Evolutionary conservation across 1,140 invertebrate species (phyloP), one percentile per base, ranked within the genome.

Genomic region (Euborellia annulipes): DNA sequence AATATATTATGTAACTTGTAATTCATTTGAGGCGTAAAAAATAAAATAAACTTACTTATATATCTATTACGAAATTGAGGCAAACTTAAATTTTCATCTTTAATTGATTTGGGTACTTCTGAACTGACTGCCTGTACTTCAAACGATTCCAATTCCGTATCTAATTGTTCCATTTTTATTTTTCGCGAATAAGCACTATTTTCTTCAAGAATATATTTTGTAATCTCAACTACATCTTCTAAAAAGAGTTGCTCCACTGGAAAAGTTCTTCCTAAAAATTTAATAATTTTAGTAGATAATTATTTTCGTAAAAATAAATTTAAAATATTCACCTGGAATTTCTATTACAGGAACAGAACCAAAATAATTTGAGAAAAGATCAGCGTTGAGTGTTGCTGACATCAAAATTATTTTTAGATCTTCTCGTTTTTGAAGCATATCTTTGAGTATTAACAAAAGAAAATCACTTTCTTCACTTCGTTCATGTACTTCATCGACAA

Each of bases 401-500:
- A 90, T 91, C 1, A 90, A 60, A 47, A 91, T 77, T 3, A 91
- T 68, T 58, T 81, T 86, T 7, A 93, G 58, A 58, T 88, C 78
- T 41, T 71, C 70, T 37, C 85, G 68, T 14, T 73, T 62, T 16
- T 60, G 61, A 34, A 88, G 57, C 22, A 89, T 64, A 51, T 83
- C 73, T 61, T 77, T 79, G n/a, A 90, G 58, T 38, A 90, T 77
- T 27, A 89, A 69, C 27, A 90, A 56, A 3, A 91, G 61, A 55
- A 90, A 88, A 60, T 91, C 86, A 52, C 85, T 85, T 59, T 92
- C 88, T 58, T 85, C 79, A 34, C 78, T 82, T 48, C 90, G 68
- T 61, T 95, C 90, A 58, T 95, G 90, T 2, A 94, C 84, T 66
- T 96, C 91, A 61, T 96, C 91, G 8, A 92, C 74, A 49, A 88